These are phyloP conservation scores for Bubo bubo DNA, from an alignment of 2,113 vertebrate genomes.

Conservation along the genomic window DNA sequence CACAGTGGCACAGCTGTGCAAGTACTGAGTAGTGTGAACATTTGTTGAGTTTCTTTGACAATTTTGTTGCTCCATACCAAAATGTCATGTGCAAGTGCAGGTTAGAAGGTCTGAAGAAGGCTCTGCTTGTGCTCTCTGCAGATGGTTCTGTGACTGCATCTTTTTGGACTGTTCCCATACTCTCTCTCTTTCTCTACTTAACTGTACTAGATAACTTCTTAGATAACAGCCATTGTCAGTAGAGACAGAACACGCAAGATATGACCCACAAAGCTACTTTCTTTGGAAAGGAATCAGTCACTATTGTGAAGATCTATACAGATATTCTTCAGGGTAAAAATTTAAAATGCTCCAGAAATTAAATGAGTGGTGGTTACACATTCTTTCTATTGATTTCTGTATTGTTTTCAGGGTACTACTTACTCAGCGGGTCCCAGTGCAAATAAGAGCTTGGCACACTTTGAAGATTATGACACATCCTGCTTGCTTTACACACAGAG, in stretches of 20 bases:
- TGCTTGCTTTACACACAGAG: neutral
- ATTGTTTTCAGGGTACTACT: neutral
- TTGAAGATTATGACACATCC: neutral
- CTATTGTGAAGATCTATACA: neutral
- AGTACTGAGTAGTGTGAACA: neutral
- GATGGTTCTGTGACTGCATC: neutral
- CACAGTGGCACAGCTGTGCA: neutral
- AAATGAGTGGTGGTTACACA: neutral
- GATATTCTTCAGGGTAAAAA: neutral
- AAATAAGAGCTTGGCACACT: neutral
- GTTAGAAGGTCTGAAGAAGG: neutral
- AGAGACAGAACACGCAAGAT: neutral
- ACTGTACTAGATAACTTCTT: neutral
- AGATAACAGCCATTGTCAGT: neutral
- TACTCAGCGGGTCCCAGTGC: neutral
- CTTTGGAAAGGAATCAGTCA: neutral
- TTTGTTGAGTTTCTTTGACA: neutral
- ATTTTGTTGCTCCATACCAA: neutral
- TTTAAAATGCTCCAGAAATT: neutral
- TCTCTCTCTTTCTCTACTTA: neutral
- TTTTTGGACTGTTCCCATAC: neutral
- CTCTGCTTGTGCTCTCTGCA: neutral
- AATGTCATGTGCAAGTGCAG: neutral
- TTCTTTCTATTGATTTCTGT: neutral
- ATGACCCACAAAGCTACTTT: neutral